Conservation (phyloP, 2,113 vertebrate genomes). For the Gadus chalcogrammus region DNA sequence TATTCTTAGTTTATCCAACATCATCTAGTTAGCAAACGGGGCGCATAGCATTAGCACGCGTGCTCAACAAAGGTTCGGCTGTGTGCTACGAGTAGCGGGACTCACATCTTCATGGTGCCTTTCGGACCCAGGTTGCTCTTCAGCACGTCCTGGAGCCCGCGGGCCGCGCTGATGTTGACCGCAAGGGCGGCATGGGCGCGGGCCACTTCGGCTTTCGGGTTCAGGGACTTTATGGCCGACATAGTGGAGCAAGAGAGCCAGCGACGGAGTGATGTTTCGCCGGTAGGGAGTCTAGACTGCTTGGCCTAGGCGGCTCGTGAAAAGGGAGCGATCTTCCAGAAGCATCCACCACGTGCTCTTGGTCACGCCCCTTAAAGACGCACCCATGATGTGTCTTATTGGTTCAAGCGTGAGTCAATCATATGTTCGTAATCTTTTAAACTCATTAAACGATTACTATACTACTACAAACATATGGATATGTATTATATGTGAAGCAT, state of each 20-base stretch:
- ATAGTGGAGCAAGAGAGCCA: slow-evolving; percentile 45
- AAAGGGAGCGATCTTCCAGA: slow-evolving; percentile 76
- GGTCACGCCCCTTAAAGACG: slow-evolving; percentile 26
- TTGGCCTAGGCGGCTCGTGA: slow-evolving; percentile 32
- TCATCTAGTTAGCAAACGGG: slow-evolving; percentile 24
- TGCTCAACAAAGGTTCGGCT: slow-evolving; percentile 57
- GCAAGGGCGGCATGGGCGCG: slow-evolving; percentile 91
- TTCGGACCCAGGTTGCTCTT: slow-evolving; percentile 93
- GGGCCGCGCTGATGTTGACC: slow-evolving; percentile 94
- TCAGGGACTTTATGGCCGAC: slow-evolving; percentile 89
- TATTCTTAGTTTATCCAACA: neutral
- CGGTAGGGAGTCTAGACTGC: slow-evolving; percentile 22
- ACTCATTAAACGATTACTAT: too few relatives aligned
- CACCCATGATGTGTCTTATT: slow-evolving; percentile 8
- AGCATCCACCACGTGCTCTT: slow-evolving; percentile 70
- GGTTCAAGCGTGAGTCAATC: slow-evolving; percentile 6
- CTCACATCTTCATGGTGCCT: slow-evolving; percentile 98
- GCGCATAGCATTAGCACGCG: slow-evolving; percentile 38
- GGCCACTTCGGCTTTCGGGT: slow-evolving; percentile 95
- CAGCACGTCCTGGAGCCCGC: slow-evolving; percentile 94
- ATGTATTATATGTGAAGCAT: too few relatives aligned
- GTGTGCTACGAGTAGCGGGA: slow-evolving; percentile 1
- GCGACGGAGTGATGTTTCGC: slow-evolving; percentile 34
- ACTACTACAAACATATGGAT: too few relatives aligned
- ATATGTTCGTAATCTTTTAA: neutral